These are phyloP conservation scores for Calliopum simillimum DNA, from an alignment of 2,888 invertebrate genomes.

Conservation along the genomic window DNA sequence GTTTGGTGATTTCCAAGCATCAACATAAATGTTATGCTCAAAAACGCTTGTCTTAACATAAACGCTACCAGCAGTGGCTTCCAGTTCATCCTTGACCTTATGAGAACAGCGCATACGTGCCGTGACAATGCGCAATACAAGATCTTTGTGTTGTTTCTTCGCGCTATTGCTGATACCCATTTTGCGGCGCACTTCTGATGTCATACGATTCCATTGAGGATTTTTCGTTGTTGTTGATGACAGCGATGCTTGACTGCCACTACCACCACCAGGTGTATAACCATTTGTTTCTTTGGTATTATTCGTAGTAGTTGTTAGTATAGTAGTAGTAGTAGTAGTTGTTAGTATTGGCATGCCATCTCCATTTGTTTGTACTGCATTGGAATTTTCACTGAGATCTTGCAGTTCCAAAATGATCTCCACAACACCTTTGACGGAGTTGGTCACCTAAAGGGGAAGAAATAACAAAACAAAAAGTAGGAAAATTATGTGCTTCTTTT, in stretches of 20 bases:
- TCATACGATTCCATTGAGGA: conserved; percentile 57
- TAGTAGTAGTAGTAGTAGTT: conserved; percentile 26
- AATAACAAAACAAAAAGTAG: conserved; percentile 24
- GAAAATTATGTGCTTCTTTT: conserved; percentile 21
- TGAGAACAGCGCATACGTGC: conserved; percentile 65
- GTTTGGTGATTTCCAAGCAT: conserved; percentile 79
- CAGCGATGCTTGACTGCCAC: too few relatives aligned
- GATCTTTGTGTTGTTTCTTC: conserved; percentile 45
- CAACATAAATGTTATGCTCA: conserved; percentile 73
- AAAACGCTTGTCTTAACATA: conserved; percentile 83
- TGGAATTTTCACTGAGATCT: conserved; percentile 51
- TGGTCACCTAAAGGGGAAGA: conserved; percentile 51
- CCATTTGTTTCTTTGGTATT: background rate
- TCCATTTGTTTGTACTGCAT: conserved; percentile 8
- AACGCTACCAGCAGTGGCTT: conserved; percentile 70
- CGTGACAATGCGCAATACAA: conserved; percentile 60
- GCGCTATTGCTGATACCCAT: conserved; percentile 57
- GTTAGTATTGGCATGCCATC: background rate
- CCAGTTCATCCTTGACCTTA: conserved; percentile 66
- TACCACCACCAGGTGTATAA: background rate
- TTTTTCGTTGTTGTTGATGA: conserved; percentile 42
- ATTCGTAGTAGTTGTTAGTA: conserved; percentile 21
- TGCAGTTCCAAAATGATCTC: conserved; percentile 63
- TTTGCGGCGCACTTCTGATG: conserved; percentile 62
- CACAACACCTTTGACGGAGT: conserved; percentile 63